Evolutionary conservation across 2,888 invertebrate species (phyloP).

Genomic region (Caenorhabditis panamensis): DNA sequence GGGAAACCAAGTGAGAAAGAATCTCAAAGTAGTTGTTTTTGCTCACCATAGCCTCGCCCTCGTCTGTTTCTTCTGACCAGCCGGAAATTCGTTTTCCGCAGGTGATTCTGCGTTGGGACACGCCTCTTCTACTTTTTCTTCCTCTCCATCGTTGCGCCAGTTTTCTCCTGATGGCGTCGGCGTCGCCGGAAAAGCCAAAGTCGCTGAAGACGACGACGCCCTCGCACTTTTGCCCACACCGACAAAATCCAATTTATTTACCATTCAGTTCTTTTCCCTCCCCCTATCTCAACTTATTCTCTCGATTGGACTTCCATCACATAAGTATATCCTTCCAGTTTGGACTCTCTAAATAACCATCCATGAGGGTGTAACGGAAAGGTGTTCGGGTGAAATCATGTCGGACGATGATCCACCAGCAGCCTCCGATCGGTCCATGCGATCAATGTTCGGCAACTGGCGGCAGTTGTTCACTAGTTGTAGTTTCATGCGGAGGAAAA

Average conservation of each 20-base stretch:
- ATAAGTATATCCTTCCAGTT: background rate
- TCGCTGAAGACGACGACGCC: background rate
- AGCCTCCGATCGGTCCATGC: conserved; percentile 57
- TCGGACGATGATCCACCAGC: conserved; percentile 31
- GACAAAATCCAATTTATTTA: conserved; percentile 23
- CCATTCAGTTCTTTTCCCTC: conserved; percentile 1
- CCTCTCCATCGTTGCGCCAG: conserved; percentile 5
- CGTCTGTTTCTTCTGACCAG: conserved; percentile 15
- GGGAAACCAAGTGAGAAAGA: background rate
- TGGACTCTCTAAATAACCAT: conserved; percentile 1
- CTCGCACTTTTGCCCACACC: too few species aligned
- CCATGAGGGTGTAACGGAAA: conserved; percentile 22
- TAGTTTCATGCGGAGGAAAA: conserved; percentile 71
- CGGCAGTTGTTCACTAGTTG: conserved; percentile 70
- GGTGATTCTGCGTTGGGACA: conserved; percentile 46
- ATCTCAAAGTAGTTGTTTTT: conserved; percentile 21
- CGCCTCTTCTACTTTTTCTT: conserved; percentile 30
- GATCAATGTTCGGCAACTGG: conserved; percentile 70
- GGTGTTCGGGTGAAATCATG: conserved; percentile 24
- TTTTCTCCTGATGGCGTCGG: conserved; percentile 23
- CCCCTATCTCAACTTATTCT: background rate
- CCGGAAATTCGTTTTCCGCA: conserved; percentile 54
- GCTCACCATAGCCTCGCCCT: background rate
- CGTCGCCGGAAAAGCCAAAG: background rate
- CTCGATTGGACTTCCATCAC: background rate